Base-by-base conservation (phyloP, 1,140 invertebrate genomes). In the Anastrepha obliqua region DNA sequence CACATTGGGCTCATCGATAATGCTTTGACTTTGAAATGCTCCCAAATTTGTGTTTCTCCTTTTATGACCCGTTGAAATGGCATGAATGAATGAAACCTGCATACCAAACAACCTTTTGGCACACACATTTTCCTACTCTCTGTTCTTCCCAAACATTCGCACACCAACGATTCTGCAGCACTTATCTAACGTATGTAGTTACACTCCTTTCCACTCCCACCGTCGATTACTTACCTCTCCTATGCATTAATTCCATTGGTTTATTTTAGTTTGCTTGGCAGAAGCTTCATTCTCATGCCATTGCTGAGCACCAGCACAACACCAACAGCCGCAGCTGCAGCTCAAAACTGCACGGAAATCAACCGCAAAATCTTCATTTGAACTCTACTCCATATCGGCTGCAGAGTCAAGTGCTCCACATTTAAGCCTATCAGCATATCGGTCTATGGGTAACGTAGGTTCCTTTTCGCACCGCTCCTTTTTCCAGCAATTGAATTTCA, bases 1-100 rank as follows among this genome's bases (percentile, higher is more conserved):
- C 74, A 81, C 74, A 81, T 81, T 81, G 47, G 3, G 5, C 74
- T 51, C 17, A 20, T 81, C 47, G 74, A 81, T 81, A 81, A 81
- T 11, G 74, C 74, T 58, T 55, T 55, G 47, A 55, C 74, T 55
- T 9, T 47, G 70, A 17, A 55, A 20, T 78, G 15, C 15, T 78
- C 42, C 7, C 70, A 78, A 11, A 78, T 62, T 51, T 55, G 44
- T 3, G 15, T 78, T 55, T 20, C 17, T 20, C 3, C 17, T 78
- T 78, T 78, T 78, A 78, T 78, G 44, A 78, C 39, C 47, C 74
- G 51, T 51, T 78, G 51, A 29, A 29, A 29, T 29, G 47, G 6
- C 74, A 78, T 20, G 74, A 55, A 67, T 13, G 51, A 55, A 55
- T 47, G 47, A 17, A 81, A 55, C 74, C 9, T 58, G 74, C 74